Evolutionary conservation across 2,888 invertebrate species (phyloP).

Genomic region (Ametastegia equiseti): DNA sequence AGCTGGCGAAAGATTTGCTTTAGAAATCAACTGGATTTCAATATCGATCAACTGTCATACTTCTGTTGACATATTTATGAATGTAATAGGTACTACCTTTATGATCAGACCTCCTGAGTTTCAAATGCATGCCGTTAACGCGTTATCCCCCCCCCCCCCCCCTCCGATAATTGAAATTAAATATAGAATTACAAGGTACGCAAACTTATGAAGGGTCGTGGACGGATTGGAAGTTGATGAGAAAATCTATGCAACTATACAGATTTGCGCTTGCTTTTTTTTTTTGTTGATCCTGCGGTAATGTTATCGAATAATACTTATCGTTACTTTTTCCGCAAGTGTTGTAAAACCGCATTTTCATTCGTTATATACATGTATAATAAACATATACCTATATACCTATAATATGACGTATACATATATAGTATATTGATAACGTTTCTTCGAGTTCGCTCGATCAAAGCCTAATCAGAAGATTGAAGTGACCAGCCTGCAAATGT

Average conservation of each 20-base stretch:
- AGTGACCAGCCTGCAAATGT: neutral
- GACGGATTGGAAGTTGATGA: neutral
- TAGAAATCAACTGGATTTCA: neutral
- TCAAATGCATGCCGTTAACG: neutral
- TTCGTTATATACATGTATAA: slow-evolving; percentile 57
- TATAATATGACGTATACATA: neutral
- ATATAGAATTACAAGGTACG: neutral
- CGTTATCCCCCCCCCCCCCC: neutral
- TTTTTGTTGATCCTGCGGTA: neutral
- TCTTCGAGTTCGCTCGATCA: neutral
- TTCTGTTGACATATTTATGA: neutral
- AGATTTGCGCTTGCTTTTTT: slow-evolving; percentile 23
- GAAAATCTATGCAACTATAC: neutral
- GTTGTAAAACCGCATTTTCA: slow-evolving; percentile 66
- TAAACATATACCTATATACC: slow-evolving; percentile 1
- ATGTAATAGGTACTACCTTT: neutral
- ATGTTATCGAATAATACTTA: no score
- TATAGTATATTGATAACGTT: neutral
- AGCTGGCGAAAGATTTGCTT: neutral
- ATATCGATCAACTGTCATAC: neutral
- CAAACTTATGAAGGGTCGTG: slow-evolving; percentile 1
- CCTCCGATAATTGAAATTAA: neutral
- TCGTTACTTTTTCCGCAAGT: slow-evolving; percentile 63
- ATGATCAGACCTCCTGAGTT: neutral
- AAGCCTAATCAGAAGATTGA: neutral